Percentiles rank a stretch among this genome's conserved stretches.
Evolutionary conservation across 2,113 vertebrate genomes (phyloP).

Genomic region (Synodontis membranacea): DNA sequence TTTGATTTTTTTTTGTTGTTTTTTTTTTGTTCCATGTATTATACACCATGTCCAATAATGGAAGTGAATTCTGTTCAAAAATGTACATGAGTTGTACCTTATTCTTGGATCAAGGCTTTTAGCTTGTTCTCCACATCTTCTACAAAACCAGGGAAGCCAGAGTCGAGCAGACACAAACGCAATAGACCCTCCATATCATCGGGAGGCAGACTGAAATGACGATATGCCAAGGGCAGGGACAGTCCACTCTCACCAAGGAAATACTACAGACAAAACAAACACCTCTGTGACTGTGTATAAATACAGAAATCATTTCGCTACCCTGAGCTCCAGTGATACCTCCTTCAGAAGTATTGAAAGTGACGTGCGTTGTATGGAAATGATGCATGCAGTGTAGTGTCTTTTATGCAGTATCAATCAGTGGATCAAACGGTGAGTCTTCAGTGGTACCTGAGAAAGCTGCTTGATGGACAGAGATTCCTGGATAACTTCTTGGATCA

Average conservation of each 20-base stretch:
- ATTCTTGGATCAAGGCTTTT: constrained; percentile 72
- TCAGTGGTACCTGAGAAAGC: constrained; percentile 78
- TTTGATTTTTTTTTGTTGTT: no score
- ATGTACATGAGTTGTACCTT: constrained; percentile 52
- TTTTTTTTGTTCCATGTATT: neutral
- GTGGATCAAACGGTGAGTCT: constrained; percentile 2
- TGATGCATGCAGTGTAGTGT: neutral
- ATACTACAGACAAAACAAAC: constrained; percentile 63
- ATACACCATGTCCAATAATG: neutral
- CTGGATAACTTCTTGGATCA: constrained; percentile 46
- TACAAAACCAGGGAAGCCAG: constrained; percentile 85
- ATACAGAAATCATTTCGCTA: neutral
- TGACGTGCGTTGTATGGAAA: constrained; percentile 22
- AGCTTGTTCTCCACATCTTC: constrained; percentile 85
- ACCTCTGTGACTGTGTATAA: constrained; percentile 9
- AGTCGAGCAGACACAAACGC: constrained; percentile 84
- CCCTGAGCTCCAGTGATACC: neutral
- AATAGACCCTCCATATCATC: constrained; percentile 78
- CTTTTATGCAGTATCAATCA: constrained; percentile 25
- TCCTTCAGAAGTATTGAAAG: constrained; percentile 26
- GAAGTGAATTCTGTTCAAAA: neutral
- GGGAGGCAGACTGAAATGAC: constrained; percentile 58
- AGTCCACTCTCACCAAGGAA: constrained; percentile 66
- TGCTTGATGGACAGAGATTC: constrained; percentile 71
- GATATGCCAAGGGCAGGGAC: constrained; percentile 62